These are phyloP conservation scores for Tragelaphus imberbis DNA, from an alignment of 2,113 vertebrate genomes.

Conservation along the genomic window DNA sequence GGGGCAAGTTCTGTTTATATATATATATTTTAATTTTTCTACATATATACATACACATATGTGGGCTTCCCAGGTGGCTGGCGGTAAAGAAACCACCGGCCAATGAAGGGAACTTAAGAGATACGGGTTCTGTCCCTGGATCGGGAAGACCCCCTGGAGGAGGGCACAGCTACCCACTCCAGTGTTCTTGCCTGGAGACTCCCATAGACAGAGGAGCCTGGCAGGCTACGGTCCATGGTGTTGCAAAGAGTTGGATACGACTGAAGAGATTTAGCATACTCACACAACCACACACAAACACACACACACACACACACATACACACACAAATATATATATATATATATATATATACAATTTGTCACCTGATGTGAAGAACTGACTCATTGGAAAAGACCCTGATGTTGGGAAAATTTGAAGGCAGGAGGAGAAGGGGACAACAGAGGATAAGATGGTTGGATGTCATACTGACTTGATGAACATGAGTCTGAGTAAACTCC, in stretches of 20 bases:
- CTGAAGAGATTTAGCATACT: neutral
- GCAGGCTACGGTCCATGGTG: fast-evolving
- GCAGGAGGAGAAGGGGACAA: neutral
- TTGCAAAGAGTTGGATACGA: neutral
- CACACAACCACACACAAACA: neutral
- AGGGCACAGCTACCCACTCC: neutral
- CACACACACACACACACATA: neutral
- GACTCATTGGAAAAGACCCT: neutral
- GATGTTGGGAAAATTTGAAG: neutral
- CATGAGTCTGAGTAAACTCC: neutral
- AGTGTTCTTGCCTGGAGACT: neutral
- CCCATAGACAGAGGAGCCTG: neutral
- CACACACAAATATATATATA: fast-evolving
- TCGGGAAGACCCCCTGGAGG: neutral
- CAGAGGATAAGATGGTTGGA: neutral
- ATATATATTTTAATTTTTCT: neutral
- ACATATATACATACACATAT: neutral
- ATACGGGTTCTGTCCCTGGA: fast-evolving
- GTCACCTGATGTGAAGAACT: neutral
- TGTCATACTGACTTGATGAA: neutral
- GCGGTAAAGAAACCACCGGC: neutral
- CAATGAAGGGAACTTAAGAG: neutral
- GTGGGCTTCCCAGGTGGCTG: neutral
- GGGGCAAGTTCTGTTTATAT: neutral
- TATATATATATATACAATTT: neutral